phyloP scores from a whole-genome alignment of 2,113 vertebrate species.

The Phrynosoma blainvillii region DNA sequence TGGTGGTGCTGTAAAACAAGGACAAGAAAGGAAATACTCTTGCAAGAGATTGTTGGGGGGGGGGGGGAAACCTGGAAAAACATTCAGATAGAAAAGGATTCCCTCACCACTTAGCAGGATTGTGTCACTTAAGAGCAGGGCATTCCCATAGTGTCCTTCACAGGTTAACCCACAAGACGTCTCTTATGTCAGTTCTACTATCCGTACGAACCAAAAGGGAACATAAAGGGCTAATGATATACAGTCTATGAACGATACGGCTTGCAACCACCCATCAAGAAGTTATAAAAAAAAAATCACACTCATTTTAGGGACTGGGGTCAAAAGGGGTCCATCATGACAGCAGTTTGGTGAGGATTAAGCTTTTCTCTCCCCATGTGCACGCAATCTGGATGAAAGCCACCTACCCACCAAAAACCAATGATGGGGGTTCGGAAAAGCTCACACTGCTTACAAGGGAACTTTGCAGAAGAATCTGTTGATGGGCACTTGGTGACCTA shows the following conservation, averaged over 20 bases:
- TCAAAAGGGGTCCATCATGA: background rate
- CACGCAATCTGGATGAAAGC: background rate
- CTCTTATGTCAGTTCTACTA: rapidly evolving
- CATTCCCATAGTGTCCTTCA: background rate
- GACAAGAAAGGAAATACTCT: background rate
- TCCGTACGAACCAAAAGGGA: background rate
- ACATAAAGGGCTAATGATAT: rapidly evolving
- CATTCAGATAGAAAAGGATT: rapidly evolving
- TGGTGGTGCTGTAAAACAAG: conserved; percentile 61
- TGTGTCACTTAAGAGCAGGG: rapidly evolving
- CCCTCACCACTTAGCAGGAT: rapidly evolving
- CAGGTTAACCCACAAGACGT: background rate
- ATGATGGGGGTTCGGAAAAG: background rate
- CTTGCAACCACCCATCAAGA: background rate
- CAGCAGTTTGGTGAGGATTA: background rate
- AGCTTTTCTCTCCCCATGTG: background rate
- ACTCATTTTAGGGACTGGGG: background rate
- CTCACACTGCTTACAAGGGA: no score
- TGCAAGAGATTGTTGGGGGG: background rate
- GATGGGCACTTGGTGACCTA: background rate
- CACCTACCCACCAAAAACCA: background rate
- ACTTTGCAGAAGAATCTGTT: background rate
- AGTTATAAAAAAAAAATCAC: no score
- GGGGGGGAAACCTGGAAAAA: background rate
- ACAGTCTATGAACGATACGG: background rate